These are phyloP conservation scores for Agriopis leucophaearia DNA, from an alignment of 2,888 invertebrate genomes.

Conservation along the genomic window DNA sequence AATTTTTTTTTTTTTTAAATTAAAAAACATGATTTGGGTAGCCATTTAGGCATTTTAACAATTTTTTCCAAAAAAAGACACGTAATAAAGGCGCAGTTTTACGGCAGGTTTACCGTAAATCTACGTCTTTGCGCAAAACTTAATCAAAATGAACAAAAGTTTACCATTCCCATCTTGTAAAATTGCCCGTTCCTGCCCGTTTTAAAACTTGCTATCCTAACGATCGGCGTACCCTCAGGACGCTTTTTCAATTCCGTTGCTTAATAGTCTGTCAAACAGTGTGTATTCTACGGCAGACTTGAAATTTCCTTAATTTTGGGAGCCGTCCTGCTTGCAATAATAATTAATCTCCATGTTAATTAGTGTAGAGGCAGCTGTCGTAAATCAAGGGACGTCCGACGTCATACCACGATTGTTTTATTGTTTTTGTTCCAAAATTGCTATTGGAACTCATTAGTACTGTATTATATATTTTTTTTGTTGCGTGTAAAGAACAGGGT, in stretches of 20 bases:
- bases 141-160: conserved; percentile 45
- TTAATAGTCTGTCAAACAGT: conserved; percentile 48
- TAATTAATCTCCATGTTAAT: conserved; percentile 81
- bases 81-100: conserved; percentile 8
- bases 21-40: neutral
- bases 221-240: conserved; percentile 33
- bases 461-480: too few species aligned
- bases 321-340: conserved; percentile 68
- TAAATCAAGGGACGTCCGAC: conserved; percentile 61
- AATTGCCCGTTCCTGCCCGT: conserved; percentile 37
- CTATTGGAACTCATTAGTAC: conserved; percentile 31
- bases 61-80: conserved; percentile 13
- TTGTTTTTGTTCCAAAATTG: conserved; percentile 44
- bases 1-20: too few species aligned
- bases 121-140: conserved; percentile 36
- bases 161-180: conserved; percentile 41
- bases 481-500: too few species aligned
- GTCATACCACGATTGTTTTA: conserved; percentile 57
- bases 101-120: conserved; percentile 14
- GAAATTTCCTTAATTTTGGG: conserved; percentile 35
- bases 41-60: neutral
- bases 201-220: conserved; percentile 43
- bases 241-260: conserved; percentile 45
- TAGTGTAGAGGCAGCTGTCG: conserved; percentile 68
- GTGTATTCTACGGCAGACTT: conserved; percentile 41